Evolutionary conservation across 2,888 invertebrate genomes (phyloP).

Genomic region (Eupithecia dodoneata): DNA sequence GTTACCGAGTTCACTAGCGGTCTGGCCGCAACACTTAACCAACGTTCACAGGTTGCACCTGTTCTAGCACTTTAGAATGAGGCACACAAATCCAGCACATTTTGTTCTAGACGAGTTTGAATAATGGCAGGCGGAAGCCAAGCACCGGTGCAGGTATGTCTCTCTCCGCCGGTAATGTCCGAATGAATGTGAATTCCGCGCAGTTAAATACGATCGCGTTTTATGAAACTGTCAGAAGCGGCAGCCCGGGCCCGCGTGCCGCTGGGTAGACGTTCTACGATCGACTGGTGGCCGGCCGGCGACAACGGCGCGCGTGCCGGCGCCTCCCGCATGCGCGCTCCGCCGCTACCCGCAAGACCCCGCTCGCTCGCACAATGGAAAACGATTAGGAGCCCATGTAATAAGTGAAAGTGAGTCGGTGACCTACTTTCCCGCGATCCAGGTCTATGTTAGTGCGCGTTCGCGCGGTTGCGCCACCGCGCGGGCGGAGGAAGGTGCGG

Average conservation of each 20-base stretch:
- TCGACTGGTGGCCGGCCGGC: conserved; percentile 82
- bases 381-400: conserved; percentile 91
- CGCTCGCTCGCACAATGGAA: conserved; percentile 87
- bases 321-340: conserved; percentile 83
- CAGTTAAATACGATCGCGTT: conserved; percentile 76
- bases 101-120: conserved; percentile 64
- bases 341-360: conserved; percentile 78
- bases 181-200: conserved; percentile 66
- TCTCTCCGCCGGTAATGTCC: conserved; percentile 54
- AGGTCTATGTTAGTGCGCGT: conserved; percentile 94
- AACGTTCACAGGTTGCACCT: conserved; percentile 81
- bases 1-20: conserved; percentile 83
- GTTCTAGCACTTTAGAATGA: conserved; percentile 77
- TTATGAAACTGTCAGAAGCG: conserved; percentile 52
- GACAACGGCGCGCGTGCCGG: conserved; percentile 80
- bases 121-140: conserved; percentile 54
- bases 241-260: conserved; percentile 72
- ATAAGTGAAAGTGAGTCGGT: conserved; percentile 95
- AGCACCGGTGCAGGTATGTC: conserved; percentile 57
- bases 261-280: conserved; percentile 74
- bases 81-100: conserved; percentile 82
- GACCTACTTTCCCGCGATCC: conserved; percentile 96
- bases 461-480: conserved; percentile 82
- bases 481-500: conserved; percentile 81
- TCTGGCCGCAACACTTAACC: conserved; percentile 82